Evolutionary conservation across 2,113 vertebrate genomes (phyloP).

Genomic region (Oxyruncus cristatus): DNA sequence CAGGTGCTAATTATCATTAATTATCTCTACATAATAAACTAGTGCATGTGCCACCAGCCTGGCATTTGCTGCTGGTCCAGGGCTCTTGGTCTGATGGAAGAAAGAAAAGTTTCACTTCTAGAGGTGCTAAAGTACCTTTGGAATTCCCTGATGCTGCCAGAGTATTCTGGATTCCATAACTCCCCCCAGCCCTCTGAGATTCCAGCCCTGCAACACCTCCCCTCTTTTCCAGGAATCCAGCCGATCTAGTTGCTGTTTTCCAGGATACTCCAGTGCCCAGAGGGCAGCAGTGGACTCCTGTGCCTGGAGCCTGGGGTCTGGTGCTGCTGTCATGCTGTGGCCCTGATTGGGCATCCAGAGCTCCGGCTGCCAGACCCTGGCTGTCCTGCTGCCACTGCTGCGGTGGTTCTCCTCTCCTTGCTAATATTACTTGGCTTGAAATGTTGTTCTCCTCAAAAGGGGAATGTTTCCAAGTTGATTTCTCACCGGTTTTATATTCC

Average conservation of each 20-base stretch:
- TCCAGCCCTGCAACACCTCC: neutral
- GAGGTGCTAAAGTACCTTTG: neutral
- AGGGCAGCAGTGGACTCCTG: accelerated
- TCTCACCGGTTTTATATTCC: constrained; percentile 8
- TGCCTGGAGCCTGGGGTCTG: accelerated
- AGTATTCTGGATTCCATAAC: accelerated
- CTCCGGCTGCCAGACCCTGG: accelerated
- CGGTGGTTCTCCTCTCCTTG: neutral
- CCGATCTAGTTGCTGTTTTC: neutral
- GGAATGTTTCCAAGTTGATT: constrained; percentile 31
- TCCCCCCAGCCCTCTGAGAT: too few species aligned
- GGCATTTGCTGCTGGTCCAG: neutral
- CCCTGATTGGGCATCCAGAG: accelerated
- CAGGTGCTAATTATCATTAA: neutral
- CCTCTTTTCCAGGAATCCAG: neutral
- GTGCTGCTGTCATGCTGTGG: neutral
- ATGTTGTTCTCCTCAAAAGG: neutral
- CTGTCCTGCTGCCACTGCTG: accelerated
- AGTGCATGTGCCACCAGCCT: accelerated
- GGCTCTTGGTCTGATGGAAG: neutral
- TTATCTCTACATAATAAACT: neutral
- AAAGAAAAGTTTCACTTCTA: neutral
- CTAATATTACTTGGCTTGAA: neutral
- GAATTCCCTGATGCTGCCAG: neutral
- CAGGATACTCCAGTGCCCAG: neutral